phyloP scores from a whole-genome alignment of 2,797 vertebrate species.

The Cottoperca gobio region DNA sequence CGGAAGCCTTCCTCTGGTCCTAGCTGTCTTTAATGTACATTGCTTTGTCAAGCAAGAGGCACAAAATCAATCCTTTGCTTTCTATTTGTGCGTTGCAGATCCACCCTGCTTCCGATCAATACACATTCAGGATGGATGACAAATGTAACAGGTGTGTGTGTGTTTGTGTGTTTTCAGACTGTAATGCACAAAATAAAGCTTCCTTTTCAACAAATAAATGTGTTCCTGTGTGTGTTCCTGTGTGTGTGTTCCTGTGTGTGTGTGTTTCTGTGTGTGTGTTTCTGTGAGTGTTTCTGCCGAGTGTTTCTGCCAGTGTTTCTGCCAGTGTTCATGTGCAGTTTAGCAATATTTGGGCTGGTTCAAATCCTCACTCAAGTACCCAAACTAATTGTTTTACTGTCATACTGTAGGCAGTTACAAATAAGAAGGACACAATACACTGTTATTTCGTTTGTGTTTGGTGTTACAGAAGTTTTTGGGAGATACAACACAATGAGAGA shows the following conservation, averaged over 20 bases:
- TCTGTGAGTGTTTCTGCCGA: not conserved
- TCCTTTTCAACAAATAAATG: slow-evolving; percentile 30
- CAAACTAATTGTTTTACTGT: no score
- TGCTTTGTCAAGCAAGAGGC: slow-evolving; percentile 60
- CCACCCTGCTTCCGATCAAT: slow-evolving; percentile 61
- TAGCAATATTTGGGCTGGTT: not conserved
- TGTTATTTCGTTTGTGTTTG: no score
- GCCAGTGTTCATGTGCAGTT: no score
- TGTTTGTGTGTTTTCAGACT: slow-evolving; percentile 28
- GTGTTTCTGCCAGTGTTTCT: no score
- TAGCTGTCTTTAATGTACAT: slow-evolving; percentile 66
- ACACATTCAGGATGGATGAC: slow-evolving; percentile 59
- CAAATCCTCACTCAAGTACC: no score
- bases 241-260: not conserved
- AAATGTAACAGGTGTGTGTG: slow-evolving; percentile 54
- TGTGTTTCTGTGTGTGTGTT: no score
- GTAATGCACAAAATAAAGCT: slow-evolving; percentile 11
- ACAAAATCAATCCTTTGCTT: slow-evolving; percentile 76
- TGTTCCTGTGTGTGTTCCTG: not conserved
- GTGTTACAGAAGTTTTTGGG: no score
- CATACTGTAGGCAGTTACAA: no score
- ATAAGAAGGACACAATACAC: no score
- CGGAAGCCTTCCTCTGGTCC: slow-evolving; percentile 51
- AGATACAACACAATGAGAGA: no score
- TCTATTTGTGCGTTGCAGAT: slow-evolving; percentile 61